Evolutionary conservation across 2,888 invertebrate genomes (phyloP).

Genomic region (Tetramorium bicarinatum): DNA sequence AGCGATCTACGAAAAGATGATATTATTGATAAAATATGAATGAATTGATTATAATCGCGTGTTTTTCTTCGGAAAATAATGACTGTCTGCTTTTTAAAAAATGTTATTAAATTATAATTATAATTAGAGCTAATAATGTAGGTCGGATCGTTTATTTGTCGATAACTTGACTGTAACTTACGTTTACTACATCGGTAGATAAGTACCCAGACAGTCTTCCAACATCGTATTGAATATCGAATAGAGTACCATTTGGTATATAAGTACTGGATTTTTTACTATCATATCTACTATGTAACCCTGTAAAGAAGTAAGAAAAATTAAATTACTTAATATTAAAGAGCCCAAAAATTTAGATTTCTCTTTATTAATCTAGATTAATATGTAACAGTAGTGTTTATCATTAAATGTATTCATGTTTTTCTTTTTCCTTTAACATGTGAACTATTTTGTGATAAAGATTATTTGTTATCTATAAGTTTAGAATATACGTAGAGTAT

Average conservation of each 20-base stretch:
- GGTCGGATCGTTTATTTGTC: too few species aligned
- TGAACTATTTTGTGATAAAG: too few species aligned
- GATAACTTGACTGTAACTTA: slow-evolving; percentile 87
- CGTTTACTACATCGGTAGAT: slow-evolving; percentile 95
- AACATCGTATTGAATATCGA: slow-evolving; percentile 97
- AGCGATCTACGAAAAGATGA: slow-evolving; percentile 89
- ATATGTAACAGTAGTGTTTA: too few species aligned
- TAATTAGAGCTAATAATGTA: not conserved
- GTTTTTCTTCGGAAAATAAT: not conserved
- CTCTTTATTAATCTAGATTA: too few species aligned
- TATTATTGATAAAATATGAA: slow-evolving; percentile 9
- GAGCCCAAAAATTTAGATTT: too few species aligned
- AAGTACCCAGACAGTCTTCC: slow-evolving; percentile 98
- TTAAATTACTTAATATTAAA: too few species aligned
- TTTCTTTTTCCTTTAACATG: too few species aligned
- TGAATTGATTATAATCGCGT: not conserved
- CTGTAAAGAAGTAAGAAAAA: too few species aligned
- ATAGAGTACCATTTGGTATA: slow-evolving; percentile 95
- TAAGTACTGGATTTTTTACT: slow-evolving; percentile 94
- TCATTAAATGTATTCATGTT: too few species aligned
- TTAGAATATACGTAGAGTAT: too few species aligned
- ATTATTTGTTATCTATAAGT: too few species aligned
- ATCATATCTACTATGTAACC: slow-evolving; percentile 88
- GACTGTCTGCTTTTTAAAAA: not conserved
- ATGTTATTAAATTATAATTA: not conserved